Evolutionary conservation across 2,888 invertebrate species (phyloP), one percentile per base, ranked within the genome.

Genomic region (Pherbina coryleti): DNA sequence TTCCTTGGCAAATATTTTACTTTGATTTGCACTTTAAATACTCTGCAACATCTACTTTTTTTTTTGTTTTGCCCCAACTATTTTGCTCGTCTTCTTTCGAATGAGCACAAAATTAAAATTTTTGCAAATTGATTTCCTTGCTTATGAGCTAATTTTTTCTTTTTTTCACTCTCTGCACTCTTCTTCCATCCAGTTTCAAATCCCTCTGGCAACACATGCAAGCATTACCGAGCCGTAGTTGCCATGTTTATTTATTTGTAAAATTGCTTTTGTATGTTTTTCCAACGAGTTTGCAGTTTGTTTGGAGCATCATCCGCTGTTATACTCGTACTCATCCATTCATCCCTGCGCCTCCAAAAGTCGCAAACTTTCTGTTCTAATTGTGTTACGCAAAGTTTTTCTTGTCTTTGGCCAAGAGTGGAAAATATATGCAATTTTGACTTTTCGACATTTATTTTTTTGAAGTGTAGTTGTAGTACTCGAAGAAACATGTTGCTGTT

Each of bases 61-160:
- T 34, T 22, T 60, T 34, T 37, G 14, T 25, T n/a, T n/a, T n/a
- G n/a, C n/a, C n/a, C 31, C 19, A 19, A 14, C 34, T 66, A 31
- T 37, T 28, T 60, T 57, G 19, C 57, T 73, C 22, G 11, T 49
- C 62, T 62, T 44, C 34, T 44, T 73, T 73, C 28, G 25, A 66
- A 34, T 44, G 44, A 22, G 62, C 49, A 49, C 28, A 31, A 37
- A 75, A 67, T 34, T 75, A 60, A 55, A 75, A 53, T 22, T 71
- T 66, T 67, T 19, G n/a, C 75, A 55, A 75, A 75, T 75, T 75
- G 75, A 75, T 34, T 75, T 37, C 66, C 37, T 66, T 17, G 8
- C 75, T 14, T 25, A 7, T 62, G 31, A 14, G 25, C 11, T 73
- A 25, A 31, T 31, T 66, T n/a, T 37, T 37, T 73, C 5, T 22